Conservation (phyloP, 2,797 vertebrate species). For the Propithecus deckenii region DNA sequence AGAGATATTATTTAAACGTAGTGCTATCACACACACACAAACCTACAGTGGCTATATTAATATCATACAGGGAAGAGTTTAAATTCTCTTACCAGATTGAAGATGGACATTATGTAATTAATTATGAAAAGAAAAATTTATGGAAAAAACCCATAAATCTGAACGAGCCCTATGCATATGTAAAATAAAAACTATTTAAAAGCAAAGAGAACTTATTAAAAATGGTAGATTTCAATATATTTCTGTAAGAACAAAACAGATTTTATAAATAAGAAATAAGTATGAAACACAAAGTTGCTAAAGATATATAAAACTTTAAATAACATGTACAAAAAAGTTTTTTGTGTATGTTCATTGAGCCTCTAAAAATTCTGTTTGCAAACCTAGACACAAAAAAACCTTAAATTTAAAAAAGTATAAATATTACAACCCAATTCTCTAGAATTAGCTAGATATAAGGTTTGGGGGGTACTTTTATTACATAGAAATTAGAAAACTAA, state of each 20-base stretch:
- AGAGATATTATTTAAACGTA: neutral
- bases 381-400: neutral
- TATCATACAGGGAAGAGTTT: neutral
- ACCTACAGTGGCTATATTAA: neutral
- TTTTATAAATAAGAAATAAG: neutral
- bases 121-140: neutral
- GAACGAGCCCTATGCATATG: neutral
- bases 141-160: neutral
- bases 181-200: neutral
- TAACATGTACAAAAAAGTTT: neutral
- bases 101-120: neutral
- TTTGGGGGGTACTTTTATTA: neutral
- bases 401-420: neutral
- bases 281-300: neutral
- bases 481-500: neutral
- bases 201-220: neutral
- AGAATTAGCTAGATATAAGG: neutral
- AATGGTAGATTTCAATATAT: neutral
- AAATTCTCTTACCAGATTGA: neutral
- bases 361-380: neutral
- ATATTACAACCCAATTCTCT: neutral
- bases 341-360: neutral
- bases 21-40: neutral
- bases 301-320: neutral
- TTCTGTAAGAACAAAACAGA: neutral